Percentiles rank a stretch among this genome's conserved stretches.
These are phyloP conservation scores for Alligator sinensis DNA, from an alignment of 2,113 vertebrate species.

Conservation along the genomic window DNA sequence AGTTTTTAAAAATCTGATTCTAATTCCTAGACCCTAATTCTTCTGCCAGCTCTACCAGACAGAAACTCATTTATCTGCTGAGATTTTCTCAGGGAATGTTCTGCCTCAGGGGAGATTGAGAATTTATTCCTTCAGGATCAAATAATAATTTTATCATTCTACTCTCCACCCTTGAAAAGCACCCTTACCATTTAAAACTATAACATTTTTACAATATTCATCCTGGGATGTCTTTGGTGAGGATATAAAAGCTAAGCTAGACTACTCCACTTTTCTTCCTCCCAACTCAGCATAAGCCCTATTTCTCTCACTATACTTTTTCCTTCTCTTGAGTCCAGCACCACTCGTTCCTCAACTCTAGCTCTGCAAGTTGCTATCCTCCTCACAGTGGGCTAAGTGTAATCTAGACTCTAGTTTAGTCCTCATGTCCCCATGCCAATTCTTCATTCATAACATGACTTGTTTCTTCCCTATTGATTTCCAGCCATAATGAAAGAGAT, in stretches of 20 bases:
- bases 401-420: not conserved
- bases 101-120: conserved; percentile 19
- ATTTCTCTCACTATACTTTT: not conserved
- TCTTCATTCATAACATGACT: not conserved
- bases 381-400: not conserved
- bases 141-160: not conserved
- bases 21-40: conserved; percentile 59
- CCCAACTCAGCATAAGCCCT: not conserved
- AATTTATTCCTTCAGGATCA: conserved; percentile 23
- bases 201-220: not conserved
- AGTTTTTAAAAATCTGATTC: conserved; percentile 58
- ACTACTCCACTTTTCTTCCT: not conserved
- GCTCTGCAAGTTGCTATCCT: not conserved
- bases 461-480: not conserved
- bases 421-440: not conserved
- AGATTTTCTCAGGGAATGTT: conserved; percentile 58
- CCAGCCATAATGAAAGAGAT: not conserved
- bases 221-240: not conserved
- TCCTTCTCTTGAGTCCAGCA: not conserved
- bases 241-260: not conserved
- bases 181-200: not conserved
- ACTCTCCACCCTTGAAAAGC: not conserved
- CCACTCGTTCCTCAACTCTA: not conserved
- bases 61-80: conserved; percentile 66
- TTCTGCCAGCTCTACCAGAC: conserved; percentile 56